These are phyloP conservation scores for Sebastes melanostomus DNA, from an alignment of 2,797 vertebrate species.

Conservation along the genomic window DNA sequence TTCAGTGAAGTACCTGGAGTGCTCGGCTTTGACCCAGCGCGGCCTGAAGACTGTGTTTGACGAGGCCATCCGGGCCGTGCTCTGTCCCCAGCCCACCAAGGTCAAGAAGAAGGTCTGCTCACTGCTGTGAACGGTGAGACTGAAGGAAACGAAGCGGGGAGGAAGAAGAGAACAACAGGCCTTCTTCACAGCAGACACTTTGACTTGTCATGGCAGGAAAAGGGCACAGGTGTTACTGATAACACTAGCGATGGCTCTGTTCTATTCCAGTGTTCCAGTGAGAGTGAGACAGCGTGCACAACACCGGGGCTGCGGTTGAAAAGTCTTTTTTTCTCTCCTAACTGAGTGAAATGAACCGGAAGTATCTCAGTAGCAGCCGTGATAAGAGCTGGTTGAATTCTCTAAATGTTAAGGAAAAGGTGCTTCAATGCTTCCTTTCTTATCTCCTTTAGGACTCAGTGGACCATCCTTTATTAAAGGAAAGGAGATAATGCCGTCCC, in stretches of 20 bases:
- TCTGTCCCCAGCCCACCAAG: constrained; percentile 88
- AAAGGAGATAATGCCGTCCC: too few species aligned
- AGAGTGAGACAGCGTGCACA: neutral
- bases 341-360: too few species aligned
- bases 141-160: too few species aligned
- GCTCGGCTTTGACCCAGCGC: constrained; percentile 90
- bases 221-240: neutral
- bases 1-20: constrained; percentile 90
- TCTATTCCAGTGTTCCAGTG: neutral
- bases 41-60: constrained; percentile 95
- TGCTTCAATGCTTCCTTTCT: too few species aligned
- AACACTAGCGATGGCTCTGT: neutral
- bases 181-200: neutral
- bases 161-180: too few species aligned
- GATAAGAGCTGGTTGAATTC: too few species aligned
- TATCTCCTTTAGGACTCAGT: too few species aligned
- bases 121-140: constrained; percentile 80
- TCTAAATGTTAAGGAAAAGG: too few species aligned
- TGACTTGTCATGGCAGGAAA: neutral
- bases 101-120: constrained; percentile 85
- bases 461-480: too few species aligned
- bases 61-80: constrained; percentile 92
- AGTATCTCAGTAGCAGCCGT: too few species aligned
- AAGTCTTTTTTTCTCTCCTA: too few species aligned
- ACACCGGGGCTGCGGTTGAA: neutral